These are phyloP conservation scores for Peromyscus aztecus DNA, from an alignment of 2,797 vertebrate genomes.

Conservation along the genomic window DNA sequence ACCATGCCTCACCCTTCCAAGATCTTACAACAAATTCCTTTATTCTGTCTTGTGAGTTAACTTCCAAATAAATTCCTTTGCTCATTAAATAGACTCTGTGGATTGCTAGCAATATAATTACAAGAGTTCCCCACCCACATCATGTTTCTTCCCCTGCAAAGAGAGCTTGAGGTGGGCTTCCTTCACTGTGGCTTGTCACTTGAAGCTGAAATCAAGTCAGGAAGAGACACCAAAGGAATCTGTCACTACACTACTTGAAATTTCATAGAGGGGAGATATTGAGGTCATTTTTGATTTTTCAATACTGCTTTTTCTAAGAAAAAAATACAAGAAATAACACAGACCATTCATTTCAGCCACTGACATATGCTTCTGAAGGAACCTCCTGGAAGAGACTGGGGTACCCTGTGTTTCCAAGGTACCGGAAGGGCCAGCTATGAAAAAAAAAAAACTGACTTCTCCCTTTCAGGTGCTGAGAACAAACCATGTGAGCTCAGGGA, in stretches of 20 bases:
- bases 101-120: too few relatives aligned
- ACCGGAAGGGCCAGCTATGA: background rate
- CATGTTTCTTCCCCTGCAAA: background rate
- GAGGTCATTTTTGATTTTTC: background rate
- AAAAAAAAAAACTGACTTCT: background rate
- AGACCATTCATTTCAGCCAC: background rate
- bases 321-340: background rate
- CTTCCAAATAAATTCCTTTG: too few relatives aligned
- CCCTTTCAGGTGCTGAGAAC: background rate
- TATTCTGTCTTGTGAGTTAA: too few relatives aligned
- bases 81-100: too few relatives aligned
- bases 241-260: background rate
- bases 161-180: background rate
- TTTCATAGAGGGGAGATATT: background rate
- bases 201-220: background rate
- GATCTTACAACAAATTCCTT: too few relatives aligned
- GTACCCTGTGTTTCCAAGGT: background rate
- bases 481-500: background rate
- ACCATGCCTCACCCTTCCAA: too few relatives aligned
- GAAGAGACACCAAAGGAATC: background rate
- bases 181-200: background rate
- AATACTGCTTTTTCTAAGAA: background rate
- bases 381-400: background rate
- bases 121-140: too few relatives aligned
- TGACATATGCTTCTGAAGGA: background rate